A percentile compares a stretch with the other conserved stretches of the same genome.
These are phyloP conservation scores for Cromileptes altivelis DNA, from an alignment of 2,113 vertebrate species.

Conservation along the genomic window DNA sequence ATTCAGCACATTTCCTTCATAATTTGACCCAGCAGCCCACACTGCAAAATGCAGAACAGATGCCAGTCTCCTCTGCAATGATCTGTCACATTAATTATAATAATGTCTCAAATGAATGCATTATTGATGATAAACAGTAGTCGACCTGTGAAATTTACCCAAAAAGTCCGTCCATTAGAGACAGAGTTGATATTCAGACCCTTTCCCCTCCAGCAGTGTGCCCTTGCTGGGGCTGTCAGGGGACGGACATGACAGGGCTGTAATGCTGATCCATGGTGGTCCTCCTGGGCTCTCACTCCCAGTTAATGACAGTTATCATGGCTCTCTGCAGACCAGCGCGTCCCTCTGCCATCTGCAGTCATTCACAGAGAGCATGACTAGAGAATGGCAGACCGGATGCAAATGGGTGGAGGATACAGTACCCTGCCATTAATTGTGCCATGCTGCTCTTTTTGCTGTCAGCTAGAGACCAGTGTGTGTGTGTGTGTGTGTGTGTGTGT, in stretches of 20 bases:
- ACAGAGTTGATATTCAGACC: conserved; percentile 2
- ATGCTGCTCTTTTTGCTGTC: conserved; percentile 41
- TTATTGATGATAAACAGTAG: conserved; percentile 7
- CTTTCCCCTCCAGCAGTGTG: conserved; percentile 6
- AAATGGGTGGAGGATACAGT: conserved; percentile 37
- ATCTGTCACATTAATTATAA: neutral
- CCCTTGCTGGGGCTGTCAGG: conserved; percentile 33
- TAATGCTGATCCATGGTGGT: conserved; percentile 59
- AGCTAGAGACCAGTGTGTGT: conserved; percentile 17
- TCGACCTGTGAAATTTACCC: neutral
- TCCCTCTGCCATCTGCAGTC: conserved; percentile 70
- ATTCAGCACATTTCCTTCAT: conserved; percentile 39
- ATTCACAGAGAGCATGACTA: conserved; percentile 38
- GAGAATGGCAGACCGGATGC: conserved; percentile 45
- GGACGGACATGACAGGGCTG: conserved; percentile 58
- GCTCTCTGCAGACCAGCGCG: conserved; percentile 59
- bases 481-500: conserved; percentile 15
- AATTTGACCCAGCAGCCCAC: conserved; percentile 10
- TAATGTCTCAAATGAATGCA: conserved; percentile 8
- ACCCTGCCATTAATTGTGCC: conserved; percentile 60
- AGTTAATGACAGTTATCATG: conserved; percentile 78
- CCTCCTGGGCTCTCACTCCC: conserved; percentile 57
- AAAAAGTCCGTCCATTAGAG: neutral
- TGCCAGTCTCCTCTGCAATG: conserved; percentile 3
- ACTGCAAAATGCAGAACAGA: conserved; percentile 15